Evolutionary conservation across 2,113 vertebrate species (phyloP).

Genomic region (Lethenteron camtschaticum): DNA sequence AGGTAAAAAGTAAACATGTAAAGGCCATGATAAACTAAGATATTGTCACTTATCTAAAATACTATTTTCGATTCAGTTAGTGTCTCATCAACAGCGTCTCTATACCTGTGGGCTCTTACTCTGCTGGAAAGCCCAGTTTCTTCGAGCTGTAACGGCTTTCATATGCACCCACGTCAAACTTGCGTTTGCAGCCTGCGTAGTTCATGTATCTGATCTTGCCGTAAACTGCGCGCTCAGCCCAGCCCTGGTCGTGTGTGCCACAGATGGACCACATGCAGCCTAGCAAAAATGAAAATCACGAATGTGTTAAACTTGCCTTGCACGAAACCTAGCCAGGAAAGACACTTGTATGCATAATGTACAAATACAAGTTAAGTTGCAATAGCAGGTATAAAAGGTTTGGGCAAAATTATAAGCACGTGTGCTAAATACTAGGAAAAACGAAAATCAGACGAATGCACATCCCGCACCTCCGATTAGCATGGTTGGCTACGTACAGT

Average conservation of each 20-base stretch:
- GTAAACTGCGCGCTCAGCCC: conserved; percentile 39
- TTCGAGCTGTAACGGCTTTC: conserved; percentile 29
- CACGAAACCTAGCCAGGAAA: neutral
- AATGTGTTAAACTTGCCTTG: rapidly evolving
- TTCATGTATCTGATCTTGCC: conserved; percentile 79
- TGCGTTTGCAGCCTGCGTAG: conserved; percentile 56
- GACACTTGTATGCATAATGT: neutral
- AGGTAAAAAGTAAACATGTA: too few relatives aligned
- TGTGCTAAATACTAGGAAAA: too few relatives aligned
- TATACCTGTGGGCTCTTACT: too few relatives aligned
- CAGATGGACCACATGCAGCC: conserved; percentile 77
- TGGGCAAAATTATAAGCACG: too few relatives aligned
- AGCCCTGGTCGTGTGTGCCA: conserved; percentile 56
- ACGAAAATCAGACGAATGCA: too few relatives aligned
- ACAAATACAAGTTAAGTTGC: neutral
- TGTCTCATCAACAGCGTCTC: too few relatives aligned
- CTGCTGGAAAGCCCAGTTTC: neutral
- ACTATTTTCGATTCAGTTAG: too few relatives aligned
- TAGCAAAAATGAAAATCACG: neutral
- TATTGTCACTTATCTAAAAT: too few relatives aligned
- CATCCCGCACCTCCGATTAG: too few relatives aligned
- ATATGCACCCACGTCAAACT: conserved; percentile 42
- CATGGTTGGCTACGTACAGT: too few relatives aligned
- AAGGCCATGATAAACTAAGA: too few relatives aligned
- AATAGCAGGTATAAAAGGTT: too few relatives aligned